These are phyloP conservation scores for Leiothrix lutea DNA, from an alignment of 2,113 vertebrate species.

Conservation along the genomic window DNA sequence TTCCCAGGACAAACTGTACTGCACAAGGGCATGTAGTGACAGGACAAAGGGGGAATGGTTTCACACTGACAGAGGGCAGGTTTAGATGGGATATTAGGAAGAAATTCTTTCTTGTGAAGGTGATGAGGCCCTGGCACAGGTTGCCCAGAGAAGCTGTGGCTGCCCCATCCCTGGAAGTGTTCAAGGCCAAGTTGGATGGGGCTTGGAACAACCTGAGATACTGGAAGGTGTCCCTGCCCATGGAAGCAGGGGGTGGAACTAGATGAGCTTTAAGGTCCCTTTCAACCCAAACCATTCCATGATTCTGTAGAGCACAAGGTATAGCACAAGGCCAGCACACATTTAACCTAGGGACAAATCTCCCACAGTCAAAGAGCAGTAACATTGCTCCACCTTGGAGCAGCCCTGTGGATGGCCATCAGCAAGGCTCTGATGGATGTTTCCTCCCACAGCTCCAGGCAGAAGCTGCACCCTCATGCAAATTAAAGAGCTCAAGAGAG, in stretches of 20 bases:
- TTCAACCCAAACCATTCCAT: neutral
- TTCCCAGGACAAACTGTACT: neutral
- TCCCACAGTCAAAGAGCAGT: neutral
- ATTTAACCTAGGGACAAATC: neutral
- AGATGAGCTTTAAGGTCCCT: neutral
- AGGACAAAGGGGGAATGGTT: neutral
- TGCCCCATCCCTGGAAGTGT: neutral
- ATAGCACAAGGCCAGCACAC: neutral
- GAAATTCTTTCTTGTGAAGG: neutral
- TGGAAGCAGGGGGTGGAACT: too few species aligned
- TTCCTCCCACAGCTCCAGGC: neutral
- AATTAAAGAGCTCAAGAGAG: neutral
- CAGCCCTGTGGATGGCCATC: neutral
- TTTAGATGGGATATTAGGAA: neutral
- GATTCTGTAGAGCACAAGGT: neutral
- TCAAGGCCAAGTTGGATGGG: fast-evolving
- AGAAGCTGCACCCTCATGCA: neutral
- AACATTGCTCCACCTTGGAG: neutral
- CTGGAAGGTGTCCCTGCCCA: neutral
- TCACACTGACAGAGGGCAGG: neutral
- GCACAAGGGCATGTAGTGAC: neutral
- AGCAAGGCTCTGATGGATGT: neutral
- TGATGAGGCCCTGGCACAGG: neutral
- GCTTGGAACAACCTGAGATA: neutral
- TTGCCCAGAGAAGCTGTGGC: neutral